phyloP scores from a whole-genome alignment of 2,888 invertebrate species.

The Phoenoteleia sp. region DNA sequence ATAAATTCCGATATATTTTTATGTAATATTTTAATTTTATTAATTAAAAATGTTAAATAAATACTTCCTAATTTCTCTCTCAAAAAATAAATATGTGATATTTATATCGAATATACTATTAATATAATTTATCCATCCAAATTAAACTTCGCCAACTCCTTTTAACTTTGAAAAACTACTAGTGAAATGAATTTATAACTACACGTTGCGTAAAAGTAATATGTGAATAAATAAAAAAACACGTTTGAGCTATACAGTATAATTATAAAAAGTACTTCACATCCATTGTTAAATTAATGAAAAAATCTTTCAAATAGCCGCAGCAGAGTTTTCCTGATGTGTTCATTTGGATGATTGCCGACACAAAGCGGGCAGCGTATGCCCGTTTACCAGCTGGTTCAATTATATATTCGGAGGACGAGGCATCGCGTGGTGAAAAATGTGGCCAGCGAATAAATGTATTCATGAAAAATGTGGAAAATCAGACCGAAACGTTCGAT shows the following conservation, averaged over 20 bases:
- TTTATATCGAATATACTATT: too few relatives aligned
- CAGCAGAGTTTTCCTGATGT: conserved; percentile 88
- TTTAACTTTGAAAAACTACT: background rate
- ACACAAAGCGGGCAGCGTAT: conserved; percentile 87
- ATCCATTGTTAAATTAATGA: too few relatives aligned
- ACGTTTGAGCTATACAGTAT: background rate
- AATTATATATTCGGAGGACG: conserved; percentile 87
- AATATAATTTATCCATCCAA: background rate
- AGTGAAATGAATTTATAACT: conserved; percentile 24
- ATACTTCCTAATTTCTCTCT: too few relatives aligned
- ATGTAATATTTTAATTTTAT: too few relatives aligned
- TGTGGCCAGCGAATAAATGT: conserved; percentile 86
- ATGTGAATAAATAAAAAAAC: conserved; percentile 27
- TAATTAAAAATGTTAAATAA: too few relatives aligned
- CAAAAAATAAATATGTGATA: too few relatives aligned
- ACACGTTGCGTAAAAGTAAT: conserved; percentile 6
- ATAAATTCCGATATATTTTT: too few relatives aligned
- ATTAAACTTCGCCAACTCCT: background rate
- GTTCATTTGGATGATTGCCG: conserved; percentile 88
- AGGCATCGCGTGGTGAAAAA: conserved; percentile 86
- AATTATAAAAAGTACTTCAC: too few relatives aligned
- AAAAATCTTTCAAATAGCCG: conserved; percentile 82
- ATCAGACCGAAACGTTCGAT: conserved; percentile 71
- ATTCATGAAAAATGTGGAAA: conserved; percentile 78
- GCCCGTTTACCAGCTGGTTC: conserved; percentile 86